Base-by-base conservation (phyloP, 2,797 vertebrate species). In the Brachymystax lenok region DNA sequence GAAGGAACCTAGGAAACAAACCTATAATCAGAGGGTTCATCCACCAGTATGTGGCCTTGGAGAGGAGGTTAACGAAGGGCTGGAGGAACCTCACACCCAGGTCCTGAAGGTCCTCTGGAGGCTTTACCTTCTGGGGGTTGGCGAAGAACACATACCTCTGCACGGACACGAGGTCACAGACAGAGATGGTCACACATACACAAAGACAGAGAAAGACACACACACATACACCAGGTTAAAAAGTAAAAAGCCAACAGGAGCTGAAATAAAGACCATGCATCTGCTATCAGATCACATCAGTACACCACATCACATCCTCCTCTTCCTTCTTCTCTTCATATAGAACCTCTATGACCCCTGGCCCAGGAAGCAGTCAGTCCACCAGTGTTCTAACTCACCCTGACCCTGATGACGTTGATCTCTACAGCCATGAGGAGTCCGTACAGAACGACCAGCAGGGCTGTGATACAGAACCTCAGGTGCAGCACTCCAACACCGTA, bases 21-120 rank as follows among this genome's bases (percentile, higher is more conserved):
- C 59, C 59, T 63, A 97, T 97, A 80, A 99, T 99, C 19, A 99
- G 95, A 0, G 96, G 94, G 79, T 99, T 99, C 98, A 99, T 99
- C 98, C 98, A 99, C 98, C 98, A 99, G 50, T 99, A 99, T 0
- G 98, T 99, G 0, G 98, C 97, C 92, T 99, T 99, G 14, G 98
- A 99, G 13, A 99, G 94, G 76, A 99, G 91, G 88, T 99, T 99
- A 80, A 99, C 98, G 77, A 99, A 99, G 0, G 98, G 98, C 87
- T 99, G 98, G 71, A 99, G 96, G 79, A 99, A 99, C 35, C 98
- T 96, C 87, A 99, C 98, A 0, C 98, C 98, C 63, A 99, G 85
- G 76, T 99, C 98, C 89, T 99, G 98, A 1, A 99, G 90, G 79
- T 99, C 98, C 79, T 99, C 98, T 0, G 97, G 98, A 2, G 98